phyloP scores from a whole-genome alignment of 2,797 vertebrate species.

The Tapera naevia region DNA sequence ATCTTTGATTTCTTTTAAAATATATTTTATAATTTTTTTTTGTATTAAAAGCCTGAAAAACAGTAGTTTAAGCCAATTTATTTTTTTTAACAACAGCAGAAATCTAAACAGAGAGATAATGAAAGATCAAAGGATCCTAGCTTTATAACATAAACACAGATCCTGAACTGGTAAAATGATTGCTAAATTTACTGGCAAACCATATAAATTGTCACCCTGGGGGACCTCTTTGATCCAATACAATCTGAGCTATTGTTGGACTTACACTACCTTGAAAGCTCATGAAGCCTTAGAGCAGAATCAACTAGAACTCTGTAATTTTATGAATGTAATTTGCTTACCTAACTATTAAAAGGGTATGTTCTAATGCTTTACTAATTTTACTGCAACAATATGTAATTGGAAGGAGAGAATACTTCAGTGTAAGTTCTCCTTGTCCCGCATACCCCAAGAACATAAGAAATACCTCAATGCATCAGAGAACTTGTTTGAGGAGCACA shows the following conservation, averaged over 20 bases:
- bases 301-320: background rate
- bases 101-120: background rate
- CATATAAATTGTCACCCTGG: background rate
- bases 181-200: background rate
- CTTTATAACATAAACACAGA: background rate
- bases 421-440: background rate
- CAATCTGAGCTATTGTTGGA: background rate
- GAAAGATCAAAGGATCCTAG: background rate
- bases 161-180: background rate
- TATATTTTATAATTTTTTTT: too few relatives aligned
- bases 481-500: background rate
- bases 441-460: background rate
- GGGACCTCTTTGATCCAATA: background rate
- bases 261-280: background rate
- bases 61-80: background rate
- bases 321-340: background rate
- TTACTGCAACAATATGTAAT: background rate
- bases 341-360: background rate
- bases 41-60: too few relatives aligned
- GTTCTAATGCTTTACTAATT: background rate
- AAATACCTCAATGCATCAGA: background rate
- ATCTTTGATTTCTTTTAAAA: background rate
- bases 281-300: background rate
- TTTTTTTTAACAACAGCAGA: background rate
- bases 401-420: background rate